Conservation (phyloP, 2,888 invertebrate species). For the Polietes domitor region DNA sequence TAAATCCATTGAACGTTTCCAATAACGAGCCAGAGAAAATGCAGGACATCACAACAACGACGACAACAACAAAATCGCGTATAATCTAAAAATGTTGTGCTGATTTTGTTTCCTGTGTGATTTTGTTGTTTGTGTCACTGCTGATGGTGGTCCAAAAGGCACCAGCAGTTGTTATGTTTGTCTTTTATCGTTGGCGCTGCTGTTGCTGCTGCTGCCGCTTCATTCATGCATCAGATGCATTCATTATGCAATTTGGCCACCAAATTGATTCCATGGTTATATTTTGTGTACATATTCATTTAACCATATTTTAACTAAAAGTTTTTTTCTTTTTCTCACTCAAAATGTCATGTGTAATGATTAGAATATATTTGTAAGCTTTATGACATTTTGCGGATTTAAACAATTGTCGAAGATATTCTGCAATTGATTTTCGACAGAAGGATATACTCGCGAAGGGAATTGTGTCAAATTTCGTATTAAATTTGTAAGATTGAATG, state of each 20-base stretch:
- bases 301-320: constrained; percentile 54
- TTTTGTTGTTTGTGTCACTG: constrained; percentile 2
- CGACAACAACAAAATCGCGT: constrained; percentile 28
- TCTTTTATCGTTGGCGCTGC: constrained; percentile 24
- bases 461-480: too few relatives aligned
- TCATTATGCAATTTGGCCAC: constrained; percentile 66
- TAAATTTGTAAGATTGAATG: too few relatives aligned
- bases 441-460: too few relatives aligned
- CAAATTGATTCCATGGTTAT: constrained; percentile 58
- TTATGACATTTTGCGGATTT: too few relatives aligned
- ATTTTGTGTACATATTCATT: constrained; percentile 50
- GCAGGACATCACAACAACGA: constrained; percentile 4
- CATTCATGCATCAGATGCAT: constrained; percentile 52
- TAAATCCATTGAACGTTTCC: constrained; percentile 68
- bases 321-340: background rate
- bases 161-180: constrained; percentile 4
- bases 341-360: constrained; percentile 11
- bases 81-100: constrained; percentile 58
- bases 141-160: background rate
- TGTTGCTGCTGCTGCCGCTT: constrained; percentile 38
- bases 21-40: constrained; percentile 36
- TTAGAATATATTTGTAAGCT: background rate
- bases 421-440: too few relatives aligned
- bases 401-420: too few relatives aligned
- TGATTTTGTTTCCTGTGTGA: constrained; percentile 62